Conservation (phyloP, 2,888 invertebrate species). For the Melitaea athalia region DNA sequence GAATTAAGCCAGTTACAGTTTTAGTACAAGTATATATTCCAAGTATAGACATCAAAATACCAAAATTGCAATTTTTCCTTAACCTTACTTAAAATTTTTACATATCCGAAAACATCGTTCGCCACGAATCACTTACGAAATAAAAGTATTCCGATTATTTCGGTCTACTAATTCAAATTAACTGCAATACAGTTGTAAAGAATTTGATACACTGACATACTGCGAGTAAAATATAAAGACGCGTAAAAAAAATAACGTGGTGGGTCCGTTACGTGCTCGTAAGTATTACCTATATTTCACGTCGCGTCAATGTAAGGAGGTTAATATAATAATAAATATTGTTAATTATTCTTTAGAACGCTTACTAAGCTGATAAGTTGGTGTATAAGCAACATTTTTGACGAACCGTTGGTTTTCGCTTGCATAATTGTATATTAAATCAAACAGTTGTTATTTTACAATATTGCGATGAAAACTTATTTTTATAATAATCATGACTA, state of each 20-base stretch:
- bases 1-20: too few species aligned
- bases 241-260: slow-evolving; percentile 14
- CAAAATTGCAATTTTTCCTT: too few species aligned
- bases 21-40: too few species aligned
- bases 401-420: too few species aligned
- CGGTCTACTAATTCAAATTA: slow-evolving; percentile 26
- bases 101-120: background rate
- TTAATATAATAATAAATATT: slow-evolving; percentile 9
- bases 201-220: slow-evolving; percentile 25
- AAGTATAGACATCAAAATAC: too few species aligned
- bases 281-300: slow-evolving; percentile 23
- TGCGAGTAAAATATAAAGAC: slow-evolving; percentile 18
- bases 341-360: background rate
- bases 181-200: slow-evolving; percentile 19
- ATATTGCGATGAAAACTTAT: too few species aligned
- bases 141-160: slow-evolving; percentile 23
- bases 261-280: slow-evolving; percentile 25
- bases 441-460: too few species aligned
- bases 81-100: background rate
- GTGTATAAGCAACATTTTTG: background rate
- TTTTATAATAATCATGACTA: too few species aligned
- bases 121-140: background rate
- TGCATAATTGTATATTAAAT: too few species aligned
- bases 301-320: slow-evolving; percentile 9
- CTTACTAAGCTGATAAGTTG: background rate